These are phyloP conservation scores for Stenoptilia bipunctidactyla DNA, from an alignment of 2,888 invertebrate genomes.

Conservation along the genomic window DNA sequence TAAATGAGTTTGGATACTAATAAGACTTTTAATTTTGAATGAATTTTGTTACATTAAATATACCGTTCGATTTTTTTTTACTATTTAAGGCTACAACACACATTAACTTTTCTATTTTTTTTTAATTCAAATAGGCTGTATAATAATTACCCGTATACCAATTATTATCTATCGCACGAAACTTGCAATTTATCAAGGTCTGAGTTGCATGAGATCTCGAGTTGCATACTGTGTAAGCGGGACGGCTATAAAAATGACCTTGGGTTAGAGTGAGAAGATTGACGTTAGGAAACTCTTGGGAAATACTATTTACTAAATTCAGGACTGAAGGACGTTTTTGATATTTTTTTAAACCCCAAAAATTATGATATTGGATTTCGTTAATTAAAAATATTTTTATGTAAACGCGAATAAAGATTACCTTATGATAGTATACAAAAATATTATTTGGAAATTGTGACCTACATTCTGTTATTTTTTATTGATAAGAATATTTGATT, in stretches of 20 bases:
- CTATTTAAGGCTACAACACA: slow-evolving; percentile 6
- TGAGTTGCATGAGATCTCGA: slow-evolving; percentile 65
- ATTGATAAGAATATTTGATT: no score
- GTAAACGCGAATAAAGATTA: no score
- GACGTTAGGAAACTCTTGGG: slow-evolving; percentile 65
- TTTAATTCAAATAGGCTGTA: slow-evolving; percentile 36
- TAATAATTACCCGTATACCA: slow-evolving; percentile 59
- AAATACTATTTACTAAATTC: slow-evolving; percentile 64
- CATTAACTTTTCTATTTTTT: slow-evolving; percentile 18
- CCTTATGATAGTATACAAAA: no score
- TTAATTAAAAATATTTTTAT: no score
- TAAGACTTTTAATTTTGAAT: background rate
- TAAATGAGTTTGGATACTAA: no score
- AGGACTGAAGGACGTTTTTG: slow-evolving; percentile 63
- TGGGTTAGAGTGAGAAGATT: slow-evolving; percentile 47
- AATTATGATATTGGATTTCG: no score
- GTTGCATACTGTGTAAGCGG: slow-evolving; percentile 60
- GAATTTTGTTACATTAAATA: background rate
- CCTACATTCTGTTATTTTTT: no score
- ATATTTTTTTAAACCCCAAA: no score
- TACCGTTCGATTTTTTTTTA: no score
- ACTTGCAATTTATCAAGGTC: slow-evolving; percentile 69
- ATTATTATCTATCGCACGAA: slow-evolving; percentile 61
- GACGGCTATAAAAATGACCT: slow-evolving; percentile 42
- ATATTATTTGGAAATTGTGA: no score